Percentiles rank a stretch among this genome's conserved stretches.
Conservation (phyloP, 2,113 vertebrate genomes). For the Aegithalos caudatus region DNA sequence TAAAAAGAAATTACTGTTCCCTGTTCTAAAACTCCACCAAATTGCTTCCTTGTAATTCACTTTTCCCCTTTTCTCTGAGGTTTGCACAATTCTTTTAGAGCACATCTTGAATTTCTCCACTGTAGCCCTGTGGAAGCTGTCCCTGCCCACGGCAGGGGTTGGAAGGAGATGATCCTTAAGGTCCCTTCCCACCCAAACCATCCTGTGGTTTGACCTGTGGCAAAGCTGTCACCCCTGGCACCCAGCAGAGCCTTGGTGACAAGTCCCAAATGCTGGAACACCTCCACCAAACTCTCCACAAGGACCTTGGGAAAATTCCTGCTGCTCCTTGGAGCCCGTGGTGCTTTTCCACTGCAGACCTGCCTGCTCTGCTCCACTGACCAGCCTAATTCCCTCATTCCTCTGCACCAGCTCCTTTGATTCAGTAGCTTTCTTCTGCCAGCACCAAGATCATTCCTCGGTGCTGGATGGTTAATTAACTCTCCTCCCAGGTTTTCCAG, state of each 20-base stretch:
- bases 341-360: neutral
- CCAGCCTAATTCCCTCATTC: neutral
- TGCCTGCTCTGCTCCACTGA: neutral
- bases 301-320: neutral
- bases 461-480: neutral
- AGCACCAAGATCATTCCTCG: neutral
- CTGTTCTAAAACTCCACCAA: neutral
- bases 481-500: neutral
- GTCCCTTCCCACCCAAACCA: neutral
- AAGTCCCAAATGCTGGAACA: neutral
- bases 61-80: neutral
- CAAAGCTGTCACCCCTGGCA: neutral
- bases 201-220: neutral
- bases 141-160: neutral
- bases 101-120: neutral
- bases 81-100: neutral
- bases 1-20: neutral
- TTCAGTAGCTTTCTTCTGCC: neutral
- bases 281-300: neutral
- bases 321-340: rapidly evolving
- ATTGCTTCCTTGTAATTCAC: neutral
- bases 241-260: rapidly evolving
- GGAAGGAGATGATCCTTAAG: neutral
- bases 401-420: neutral
- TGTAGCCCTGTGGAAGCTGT: neutral